Evolutionary conservation across 2,113 vertebrate species (phyloP), one percentile per base, ranked within the genome.

Genomic region (Nesoenas mayeri): DNA sequence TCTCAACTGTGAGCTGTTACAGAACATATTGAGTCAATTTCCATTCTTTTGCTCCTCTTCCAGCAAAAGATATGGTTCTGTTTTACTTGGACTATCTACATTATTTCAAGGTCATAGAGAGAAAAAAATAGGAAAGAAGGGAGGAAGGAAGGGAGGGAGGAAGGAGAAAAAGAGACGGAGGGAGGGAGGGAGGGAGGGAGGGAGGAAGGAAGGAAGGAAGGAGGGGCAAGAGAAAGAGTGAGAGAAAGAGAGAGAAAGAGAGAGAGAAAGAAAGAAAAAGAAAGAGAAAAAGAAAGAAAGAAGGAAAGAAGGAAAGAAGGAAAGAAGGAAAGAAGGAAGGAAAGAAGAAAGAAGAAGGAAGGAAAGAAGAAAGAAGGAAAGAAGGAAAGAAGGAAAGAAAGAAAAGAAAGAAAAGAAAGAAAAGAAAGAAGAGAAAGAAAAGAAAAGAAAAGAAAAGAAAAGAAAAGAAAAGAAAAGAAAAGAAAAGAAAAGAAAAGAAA

Each of bases 31-130:
- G 86, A 89, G 65, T 61, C 34, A 72, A 85, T 95, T 91, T 91
- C 61, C 70, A 79, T 84, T 85, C 61, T 91, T 95, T 77, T 95
- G 14, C 78, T 95, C 48, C 32, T 62, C 78, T 88, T 95, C 94
- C 87, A 89, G 70, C 34, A 88, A 89, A 89, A 74, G 38, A 84
- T 79, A 92, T 31, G 48, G 44, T 69, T 95, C 31, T 92, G 36
- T 81, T 97, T 93, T 89, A 22, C 26, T 92, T 86, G 72, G 44
- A 47, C 42, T 44, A 64, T 65, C 50, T 65, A 51, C 9, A 2
- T 72, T 69, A 60, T 69, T 89, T 79, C 81, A 84, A 87, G 73
- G 65, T 85, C 62, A 51, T 28, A 5, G 5, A 88, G 64, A 72
- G 21, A 79, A 31, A 83, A 6, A 38, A 38, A 38, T 12, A 38